Evolutionary conservation across 2,113 vertebrate genomes (phyloP).

Genomic region (Myiozetetes cayanensis): DNA sequence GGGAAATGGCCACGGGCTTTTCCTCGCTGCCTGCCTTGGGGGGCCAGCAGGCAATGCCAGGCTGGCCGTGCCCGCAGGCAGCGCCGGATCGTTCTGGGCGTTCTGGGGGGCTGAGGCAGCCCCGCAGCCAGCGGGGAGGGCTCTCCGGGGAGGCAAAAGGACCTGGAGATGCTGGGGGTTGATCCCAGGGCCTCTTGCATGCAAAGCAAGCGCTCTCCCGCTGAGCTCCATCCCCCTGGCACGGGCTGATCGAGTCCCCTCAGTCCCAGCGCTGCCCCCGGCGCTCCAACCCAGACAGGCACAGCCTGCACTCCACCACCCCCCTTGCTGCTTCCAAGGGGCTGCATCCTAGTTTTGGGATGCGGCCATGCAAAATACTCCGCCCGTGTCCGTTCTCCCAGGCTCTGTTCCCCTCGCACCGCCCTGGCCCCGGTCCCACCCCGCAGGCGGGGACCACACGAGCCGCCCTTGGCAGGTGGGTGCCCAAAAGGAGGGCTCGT

Average conservation of each 20-base stretch:
- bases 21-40: no score
- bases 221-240: neutral
- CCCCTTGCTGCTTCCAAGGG: neutral
- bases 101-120: neutral
- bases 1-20: no score
- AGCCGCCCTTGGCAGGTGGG: no score
- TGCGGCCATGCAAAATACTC: accelerated
- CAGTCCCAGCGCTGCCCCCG: accelerated
- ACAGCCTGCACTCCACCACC: no score
- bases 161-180: neutral
- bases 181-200: neutral
- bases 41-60: no score
- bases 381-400: accelerated
- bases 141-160: neutral
- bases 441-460: accelerated
- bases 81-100: no score
- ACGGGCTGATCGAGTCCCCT: no score
- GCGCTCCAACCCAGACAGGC: accelerated
- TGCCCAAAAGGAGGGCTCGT: neutral
- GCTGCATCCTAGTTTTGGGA: neutral
- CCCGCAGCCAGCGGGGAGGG: accelerated
- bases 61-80: no score
- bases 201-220: neutral
- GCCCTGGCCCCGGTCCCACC: accelerated
- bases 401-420: accelerated